Percentiles rank a stretch among this genome's conserved stretches.
phyloP scores from a whole-genome alignment of 2,797 vertebrate species.

The Darevskia nairensis region DNA sequence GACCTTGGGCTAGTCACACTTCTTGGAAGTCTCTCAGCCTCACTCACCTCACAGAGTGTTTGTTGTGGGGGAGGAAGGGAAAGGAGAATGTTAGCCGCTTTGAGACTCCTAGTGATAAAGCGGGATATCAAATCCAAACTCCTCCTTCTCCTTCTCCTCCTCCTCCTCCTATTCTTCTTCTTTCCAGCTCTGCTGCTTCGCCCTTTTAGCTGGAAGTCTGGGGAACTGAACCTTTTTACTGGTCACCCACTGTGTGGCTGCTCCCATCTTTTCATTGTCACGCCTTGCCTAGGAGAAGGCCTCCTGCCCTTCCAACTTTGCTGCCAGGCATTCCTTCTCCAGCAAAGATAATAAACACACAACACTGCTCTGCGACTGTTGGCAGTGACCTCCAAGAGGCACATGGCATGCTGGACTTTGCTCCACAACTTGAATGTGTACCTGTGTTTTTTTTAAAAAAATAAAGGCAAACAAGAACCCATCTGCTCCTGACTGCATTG shows the following conservation, averaged over 20 bases:
- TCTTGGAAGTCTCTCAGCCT: no score
- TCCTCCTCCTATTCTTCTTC: no score
- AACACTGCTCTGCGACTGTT: slow-evolving; percentile 18
- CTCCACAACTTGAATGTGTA: fast-evolving
- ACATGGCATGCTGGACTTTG: neutral
- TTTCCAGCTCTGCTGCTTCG: neutral
- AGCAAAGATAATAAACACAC: neutral
- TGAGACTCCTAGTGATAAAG: no score
- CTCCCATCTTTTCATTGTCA: neutral
- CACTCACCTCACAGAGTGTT: no score
- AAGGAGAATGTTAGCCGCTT: no score
- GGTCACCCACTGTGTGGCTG: no score
- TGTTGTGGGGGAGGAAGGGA: no score
- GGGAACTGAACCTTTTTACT: neutral
- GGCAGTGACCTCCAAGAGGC: slow-evolving; percentile 15
- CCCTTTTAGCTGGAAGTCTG: neutral
- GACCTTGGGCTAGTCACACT: no score
- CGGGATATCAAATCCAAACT: no score
- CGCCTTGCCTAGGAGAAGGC: neutral
- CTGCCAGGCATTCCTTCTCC: neutral
- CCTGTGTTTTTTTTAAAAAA: no score
- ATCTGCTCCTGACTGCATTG: fast-evolving
- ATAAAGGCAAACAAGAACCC: neutral
- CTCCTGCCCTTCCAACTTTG: neutral
- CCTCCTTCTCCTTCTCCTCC: no score